Base-by-base conservation (phyloP, 2,888 invertebrate genomes). In the Macrosoma leucophasiata region DNA sequence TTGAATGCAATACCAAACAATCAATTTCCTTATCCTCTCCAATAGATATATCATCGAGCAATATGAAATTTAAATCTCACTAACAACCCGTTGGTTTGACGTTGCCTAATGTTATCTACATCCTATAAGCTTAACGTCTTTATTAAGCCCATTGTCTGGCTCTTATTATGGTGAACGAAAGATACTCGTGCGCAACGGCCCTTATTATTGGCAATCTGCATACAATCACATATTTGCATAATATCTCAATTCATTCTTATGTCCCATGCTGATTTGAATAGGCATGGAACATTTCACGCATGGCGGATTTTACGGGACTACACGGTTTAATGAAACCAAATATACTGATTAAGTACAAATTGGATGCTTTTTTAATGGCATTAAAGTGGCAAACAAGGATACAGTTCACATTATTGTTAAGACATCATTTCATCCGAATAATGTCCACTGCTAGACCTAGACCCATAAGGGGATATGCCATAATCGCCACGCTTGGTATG, bases 201-300 rank as follows among this genome's bases (percentile, higher is more conserved):
- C 70, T 72, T 76, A 81, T 79, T 79, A 82, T 74, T 63, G 63
- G 52, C 58, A 59, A 82, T 84, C 76, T 84, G 73, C 82, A 84
- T 82, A 84, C 82, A 84, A 84, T 84, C 72, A 72, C 43, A 55
- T 51, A 82, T 84, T 84, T 70, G 69, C 82, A 84, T 84, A 81
- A 84, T 84, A 82, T 74, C 82, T 84, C 82, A 82, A 84, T 84
- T 73, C 71, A 64, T 71, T 76, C 70, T 70, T 64, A 52, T 61
- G 55, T 49, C n/a, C n/a, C 50, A 58, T 52, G 54, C 61, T 62
- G 68, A 68, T 74, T 71, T 66, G 59, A 65, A 67, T 63, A 58
- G 55, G 46, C 53, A 43, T 40, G 47, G 47, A 55, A 53, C 56
- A 63, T 64, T 64, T 62, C 56, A 67, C 62, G 64, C 61, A 50